Conservation (phyloP, 2,797 vertebrate species). For the Hafferia zeledoni region DNA sequence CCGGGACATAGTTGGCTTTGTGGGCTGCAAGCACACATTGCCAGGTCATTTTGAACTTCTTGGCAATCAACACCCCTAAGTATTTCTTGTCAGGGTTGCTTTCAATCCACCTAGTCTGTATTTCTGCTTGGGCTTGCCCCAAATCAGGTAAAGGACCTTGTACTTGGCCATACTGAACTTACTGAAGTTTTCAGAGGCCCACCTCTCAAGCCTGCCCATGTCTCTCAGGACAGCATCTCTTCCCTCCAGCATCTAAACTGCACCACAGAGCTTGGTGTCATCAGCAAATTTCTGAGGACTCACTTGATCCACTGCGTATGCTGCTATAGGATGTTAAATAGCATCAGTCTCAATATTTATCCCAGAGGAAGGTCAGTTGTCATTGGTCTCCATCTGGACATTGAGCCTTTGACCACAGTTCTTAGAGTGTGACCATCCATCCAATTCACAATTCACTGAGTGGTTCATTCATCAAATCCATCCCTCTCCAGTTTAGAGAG, state of each 20-base stretch:
- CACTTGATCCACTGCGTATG: not conserved
- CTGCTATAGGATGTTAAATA: not conserved
- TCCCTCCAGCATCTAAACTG: not conserved
- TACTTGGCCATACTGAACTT: not conserved
- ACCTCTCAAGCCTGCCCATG: not conserved
- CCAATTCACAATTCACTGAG: not conserved
- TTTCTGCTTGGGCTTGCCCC: not conserved
- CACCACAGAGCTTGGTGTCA: not conserved
- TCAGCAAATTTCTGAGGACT: not conserved
- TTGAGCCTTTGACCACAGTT: not conserved
- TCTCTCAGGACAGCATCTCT: not conserved
- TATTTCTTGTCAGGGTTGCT: not conserved
- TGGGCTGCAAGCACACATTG: not conserved
- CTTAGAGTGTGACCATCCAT: not conserved
- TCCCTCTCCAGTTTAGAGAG: not conserved
- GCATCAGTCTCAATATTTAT: fast-evolving
- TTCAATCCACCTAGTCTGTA: not conserved
- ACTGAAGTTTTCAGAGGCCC: not conserved
- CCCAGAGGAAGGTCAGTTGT: not conserved
- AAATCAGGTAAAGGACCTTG: not conserved
- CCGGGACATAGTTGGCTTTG: not conserved
- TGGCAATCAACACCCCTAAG: not conserved
- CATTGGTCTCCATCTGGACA: not conserved
- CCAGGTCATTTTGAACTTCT: not conserved
- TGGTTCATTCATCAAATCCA: not conserved